These are phyloP conservation scores for Piaya cayana DNA, from an alignment of 2,113 vertebrate genomes.

Conservation along the genomic window DNA sequence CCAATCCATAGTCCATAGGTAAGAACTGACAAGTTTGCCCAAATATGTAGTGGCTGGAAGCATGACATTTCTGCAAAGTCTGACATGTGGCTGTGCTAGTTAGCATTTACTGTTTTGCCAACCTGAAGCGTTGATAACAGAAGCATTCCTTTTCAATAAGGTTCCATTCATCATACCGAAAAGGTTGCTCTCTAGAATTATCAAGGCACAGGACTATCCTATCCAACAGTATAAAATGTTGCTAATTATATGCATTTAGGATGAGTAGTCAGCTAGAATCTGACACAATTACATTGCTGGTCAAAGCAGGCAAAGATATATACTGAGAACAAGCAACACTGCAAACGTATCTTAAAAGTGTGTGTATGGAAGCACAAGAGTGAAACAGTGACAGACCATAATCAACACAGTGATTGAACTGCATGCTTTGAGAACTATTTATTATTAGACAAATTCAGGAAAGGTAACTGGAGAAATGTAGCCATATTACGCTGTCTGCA, in stretches of 20 bases:
- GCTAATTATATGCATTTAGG: neutral
- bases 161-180: constrained; percentile 37
- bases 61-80: constrained; percentile 29
- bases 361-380: neutral
- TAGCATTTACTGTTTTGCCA: constrained; percentile 17
- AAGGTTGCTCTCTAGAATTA: constrained; percentile 26
- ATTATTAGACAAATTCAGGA: neutral
- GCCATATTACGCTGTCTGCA: neutral
- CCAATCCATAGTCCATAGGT: neutral
- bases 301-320: neutral
- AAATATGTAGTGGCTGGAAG: neutral
- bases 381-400: neutral
- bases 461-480: neutral
- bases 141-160: constrained; percentile 37
- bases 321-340: neutral
- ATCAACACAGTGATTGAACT: neutral
- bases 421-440: neutral
- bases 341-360: neutral
- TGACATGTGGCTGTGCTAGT: constrained; percentile 5
- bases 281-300: neutral
- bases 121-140: constrained; percentile 2
- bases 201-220: neutral
- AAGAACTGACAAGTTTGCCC: constrained; percentile 49
- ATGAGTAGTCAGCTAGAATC: neutral
- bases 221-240: neutral